Conservation (phyloP, 2,113 vertebrate species). For the Athene cunicularia region DNA sequence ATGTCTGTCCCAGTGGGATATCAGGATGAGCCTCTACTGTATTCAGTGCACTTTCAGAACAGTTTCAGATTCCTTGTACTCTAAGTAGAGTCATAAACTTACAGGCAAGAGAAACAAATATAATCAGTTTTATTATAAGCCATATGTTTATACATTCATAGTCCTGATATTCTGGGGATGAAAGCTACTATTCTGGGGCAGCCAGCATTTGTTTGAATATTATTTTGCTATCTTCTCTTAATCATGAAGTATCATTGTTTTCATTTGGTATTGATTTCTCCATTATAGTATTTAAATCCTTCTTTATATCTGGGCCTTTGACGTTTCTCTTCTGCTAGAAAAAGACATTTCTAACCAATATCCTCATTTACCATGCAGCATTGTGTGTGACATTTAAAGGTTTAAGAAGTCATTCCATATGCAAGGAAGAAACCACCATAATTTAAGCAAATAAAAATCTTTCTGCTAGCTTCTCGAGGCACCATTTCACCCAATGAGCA, state of each 20-base stretch:
- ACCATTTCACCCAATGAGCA: accelerated
- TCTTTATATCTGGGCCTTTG: background rate
- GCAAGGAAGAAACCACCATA: background rate
- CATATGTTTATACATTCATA: background rate
- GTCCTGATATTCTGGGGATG: background rate
- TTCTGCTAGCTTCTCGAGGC: background rate
- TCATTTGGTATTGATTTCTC: background rate
- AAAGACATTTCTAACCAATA: background rate
- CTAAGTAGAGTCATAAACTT: background rate
- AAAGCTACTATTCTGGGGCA: background rate
- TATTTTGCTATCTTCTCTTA: background rate
- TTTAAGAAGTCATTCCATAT: background rate
- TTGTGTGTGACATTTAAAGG: background rate
- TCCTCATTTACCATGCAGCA: background rate
- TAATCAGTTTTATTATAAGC: background rate
- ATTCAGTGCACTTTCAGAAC: background rate
- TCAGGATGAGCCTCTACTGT: background rate
- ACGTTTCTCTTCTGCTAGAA: background rate
- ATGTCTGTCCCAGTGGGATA: background rate
- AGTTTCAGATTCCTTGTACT: background rate
- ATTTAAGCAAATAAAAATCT: background rate
- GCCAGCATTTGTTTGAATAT: background rate
- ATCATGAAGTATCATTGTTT: background rate
- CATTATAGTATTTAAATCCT: background rate
- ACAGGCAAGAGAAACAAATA: background rate